Percentiles rank a stretch among this genome's conserved stretches.
Evolutionary conservation across 1,140 invertebrate genomes (phyloP).

Genomic region (Conus ventricosus): DNA sequence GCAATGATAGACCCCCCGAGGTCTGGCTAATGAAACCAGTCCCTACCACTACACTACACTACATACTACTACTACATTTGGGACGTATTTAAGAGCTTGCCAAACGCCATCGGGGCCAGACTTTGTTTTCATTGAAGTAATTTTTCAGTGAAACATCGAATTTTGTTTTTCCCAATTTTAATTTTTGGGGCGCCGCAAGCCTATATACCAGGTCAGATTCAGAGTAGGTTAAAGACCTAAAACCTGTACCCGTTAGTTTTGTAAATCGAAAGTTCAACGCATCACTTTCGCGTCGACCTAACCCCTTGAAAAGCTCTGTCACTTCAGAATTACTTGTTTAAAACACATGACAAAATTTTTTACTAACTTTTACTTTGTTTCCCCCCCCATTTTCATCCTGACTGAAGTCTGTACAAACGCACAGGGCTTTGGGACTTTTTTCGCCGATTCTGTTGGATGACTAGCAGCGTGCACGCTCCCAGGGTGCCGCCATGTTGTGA

Average conservation of each 20-base stretch:
- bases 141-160: no score
- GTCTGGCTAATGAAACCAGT: no score
- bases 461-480: neutral
- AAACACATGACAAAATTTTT: neutral
- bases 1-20: no score
- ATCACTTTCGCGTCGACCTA: neutral
- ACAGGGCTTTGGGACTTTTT: conserved; percentile 22
- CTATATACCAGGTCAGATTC: no score
- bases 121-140: no score
- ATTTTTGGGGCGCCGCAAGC: no score
- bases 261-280: conserved; percentile 9
- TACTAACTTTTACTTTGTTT: conserved; percentile 31
- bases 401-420: conserved; percentile 52
- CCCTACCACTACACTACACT: no score
- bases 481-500: conserved; percentile 16
- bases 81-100: no score
- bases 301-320: neutral
- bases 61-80: no score
- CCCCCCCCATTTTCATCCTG: conserved; percentile 49
- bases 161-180: no score
- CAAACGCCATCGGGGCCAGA: no score
- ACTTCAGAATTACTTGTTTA: neutral
- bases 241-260: neutral
- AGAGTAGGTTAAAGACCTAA: no score
- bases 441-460: neutral